Evolutionary conservation across 2,113 vertebrate genomes (phyloP), one percentile per base, ranked within the genome.

Genomic region (Engystomops pustulosus): DNA sequence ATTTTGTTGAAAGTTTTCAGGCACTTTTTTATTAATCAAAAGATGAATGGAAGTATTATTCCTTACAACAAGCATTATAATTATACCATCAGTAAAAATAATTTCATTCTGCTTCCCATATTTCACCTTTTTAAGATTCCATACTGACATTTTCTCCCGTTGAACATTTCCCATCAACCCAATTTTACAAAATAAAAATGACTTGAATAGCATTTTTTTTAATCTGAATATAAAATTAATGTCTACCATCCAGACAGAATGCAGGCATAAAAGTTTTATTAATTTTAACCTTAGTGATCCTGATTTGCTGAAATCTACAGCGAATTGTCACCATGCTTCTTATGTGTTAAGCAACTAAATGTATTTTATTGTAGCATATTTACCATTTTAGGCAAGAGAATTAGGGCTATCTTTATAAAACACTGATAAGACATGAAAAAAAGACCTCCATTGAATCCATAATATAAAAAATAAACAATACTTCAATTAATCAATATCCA

Each of bases 71-170:
- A 53, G 45, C 51, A 49, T 47, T 44, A 71, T 72, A 82, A 82
- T 58, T 58, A 72, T 49, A 25, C 80, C 68, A 82, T 80, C 27
- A 32, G 14, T 60, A 12, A 34, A 44, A 55, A 82, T 58, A 41
- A 72, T 82, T 58, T 55, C 20, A 71, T 72, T 44, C 36, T 30
- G 14, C 36, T 36, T 72, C 80, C 47, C 49, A 71, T 60, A 41
- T n/a, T 60, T 82, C 80, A 80, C 60, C 49, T 71, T 82, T 58
- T 82, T 58, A 72, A 81, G 41, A 82, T 82, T 60, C 80, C 49
- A 58, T 72, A 70, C 49, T 82, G 67, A 58, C 80, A 82, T 82
- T 71, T 71, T 51, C 32, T 27, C 34, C 45, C n/a, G 27, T 62
- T 69, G 60, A 80, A 69, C 67, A 71, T 71, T 58, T 72, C 36